Conservation (phyloP, 2,888 invertebrate genomes). For the Tubulanus polymorphus region DNA sequence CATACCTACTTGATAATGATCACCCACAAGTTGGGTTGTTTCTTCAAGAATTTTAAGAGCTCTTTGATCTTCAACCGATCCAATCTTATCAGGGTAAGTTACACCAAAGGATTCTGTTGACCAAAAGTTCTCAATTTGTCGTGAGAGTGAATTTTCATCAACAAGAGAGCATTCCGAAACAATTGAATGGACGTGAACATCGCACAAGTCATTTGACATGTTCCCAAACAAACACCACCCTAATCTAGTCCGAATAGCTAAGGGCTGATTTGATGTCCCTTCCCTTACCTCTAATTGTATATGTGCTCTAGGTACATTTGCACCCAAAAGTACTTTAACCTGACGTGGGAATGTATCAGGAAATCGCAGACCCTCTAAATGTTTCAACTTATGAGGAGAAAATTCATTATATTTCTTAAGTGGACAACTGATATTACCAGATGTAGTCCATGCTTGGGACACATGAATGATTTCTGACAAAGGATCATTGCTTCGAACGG, state of each 20-base stretch:
- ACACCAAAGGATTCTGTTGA: constrained; percentile 2
- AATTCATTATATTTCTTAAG: background rate
- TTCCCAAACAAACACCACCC: constrained; percentile 4
- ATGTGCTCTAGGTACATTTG: background rate
- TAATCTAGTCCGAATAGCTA: background rate
- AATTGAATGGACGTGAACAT: background rate
- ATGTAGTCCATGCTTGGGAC: too few relatives aligned
- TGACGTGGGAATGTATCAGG: background rate
- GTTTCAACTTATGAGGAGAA: too few relatives aligned
- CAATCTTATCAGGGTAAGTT: background rate
- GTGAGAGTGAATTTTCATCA: too few relatives aligned
- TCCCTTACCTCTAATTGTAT: background rate
- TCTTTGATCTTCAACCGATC: background rate
- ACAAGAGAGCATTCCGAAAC: too few relatives aligned
- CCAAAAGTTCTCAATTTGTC: constrained; percentile 1
- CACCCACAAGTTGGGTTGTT: background rate
- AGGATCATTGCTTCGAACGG: background rate
- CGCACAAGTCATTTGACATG: background rate
- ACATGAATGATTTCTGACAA: background rate
- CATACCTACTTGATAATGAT: background rate
- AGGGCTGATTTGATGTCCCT: background rate
- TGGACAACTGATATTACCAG: too few relatives aligned
- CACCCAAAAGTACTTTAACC: background rate
- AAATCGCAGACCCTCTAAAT: too few relatives aligned
- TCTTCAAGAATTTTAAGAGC: background rate